These are phyloP conservation scores for Aphis gossypii DNA, from an alignment of 1,140 invertebrate genomes.

Conservation along the genomic window DNA sequence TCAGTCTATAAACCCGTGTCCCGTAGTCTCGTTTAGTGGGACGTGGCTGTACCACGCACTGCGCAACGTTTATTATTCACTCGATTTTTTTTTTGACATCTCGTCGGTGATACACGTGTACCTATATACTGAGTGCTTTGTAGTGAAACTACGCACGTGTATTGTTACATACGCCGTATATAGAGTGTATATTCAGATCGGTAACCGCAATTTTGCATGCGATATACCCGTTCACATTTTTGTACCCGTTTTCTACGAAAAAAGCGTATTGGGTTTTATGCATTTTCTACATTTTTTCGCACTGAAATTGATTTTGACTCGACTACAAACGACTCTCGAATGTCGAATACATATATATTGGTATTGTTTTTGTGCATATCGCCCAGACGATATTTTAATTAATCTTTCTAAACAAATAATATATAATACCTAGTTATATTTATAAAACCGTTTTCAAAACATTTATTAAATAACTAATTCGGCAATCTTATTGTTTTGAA, in stretches of 20 bases:
- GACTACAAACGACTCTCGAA: background rate
- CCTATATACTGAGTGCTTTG: background rate
- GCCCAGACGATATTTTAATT: background rate
- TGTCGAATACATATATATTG: background rate
- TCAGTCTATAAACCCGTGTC: too few relatives aligned
- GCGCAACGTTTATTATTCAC: background rate
- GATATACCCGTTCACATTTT: background rate
- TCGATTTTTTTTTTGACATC: background rate
- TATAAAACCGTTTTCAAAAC: too few relatives aligned
- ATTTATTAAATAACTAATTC: too few relatives aligned
- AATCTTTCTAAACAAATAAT: too few relatives aligned
- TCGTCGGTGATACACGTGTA: background rate
- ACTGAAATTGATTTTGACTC: background rate
- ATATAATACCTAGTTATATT: too few relatives aligned
- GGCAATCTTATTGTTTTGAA: too few relatives aligned
- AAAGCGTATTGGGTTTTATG: background rate
- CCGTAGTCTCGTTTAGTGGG: background rate
- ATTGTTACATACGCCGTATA: background rate
- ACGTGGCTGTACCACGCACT: background rate
- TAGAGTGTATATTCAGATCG: background rate
- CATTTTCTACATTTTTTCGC: background rate
- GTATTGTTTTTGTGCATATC: background rate
- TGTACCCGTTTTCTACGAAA: background rate
- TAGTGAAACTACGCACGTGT: background rate
- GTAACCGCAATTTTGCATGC: background rate